These are phyloP conservation scores for Byasa hedistus DNA, from an alignment of 2,888 invertebrate species.

Conservation along the genomic window DNA sequence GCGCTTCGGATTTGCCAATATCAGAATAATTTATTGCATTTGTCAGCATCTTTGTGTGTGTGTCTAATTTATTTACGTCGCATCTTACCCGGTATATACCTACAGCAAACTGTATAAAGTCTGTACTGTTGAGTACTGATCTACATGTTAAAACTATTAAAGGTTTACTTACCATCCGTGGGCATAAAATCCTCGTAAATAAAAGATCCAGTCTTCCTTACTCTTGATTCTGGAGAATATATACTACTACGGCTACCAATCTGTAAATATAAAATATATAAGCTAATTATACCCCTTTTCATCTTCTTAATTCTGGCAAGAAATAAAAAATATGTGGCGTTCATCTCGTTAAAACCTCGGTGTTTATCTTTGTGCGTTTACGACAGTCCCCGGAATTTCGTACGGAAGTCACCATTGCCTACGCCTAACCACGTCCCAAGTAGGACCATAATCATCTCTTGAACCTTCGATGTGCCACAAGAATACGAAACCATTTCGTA, in stretches of 20 bases:
- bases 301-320: too few species aligned
- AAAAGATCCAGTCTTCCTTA: conserved; percentile 97
- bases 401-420: too few species aligned
- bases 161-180: conserved; percentile 89
- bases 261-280: conserved; percentile 63
- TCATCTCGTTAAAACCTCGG: too few species aligned
- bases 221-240: conserved; percentile 97
- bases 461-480: too few species aligned
- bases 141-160: neutral
- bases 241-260: conserved; percentile 99
- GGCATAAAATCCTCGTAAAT: conserved; percentile 99
- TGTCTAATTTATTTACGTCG: conserved; percentile 14
- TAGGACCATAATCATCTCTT: too few species aligned
- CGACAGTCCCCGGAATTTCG: too few species aligned
- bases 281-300: too few species aligned
- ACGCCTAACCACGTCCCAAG: too few species aligned
- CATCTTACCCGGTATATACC: neutral
- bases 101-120: neutral
- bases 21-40: conserved; percentile 14
- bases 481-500: too few species aligned
- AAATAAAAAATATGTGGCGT: too few species aligned
- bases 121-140: neutral
- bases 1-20: conserved; percentile 12
- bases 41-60: conserved; percentile 16
- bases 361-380: too few species aligned